Conservation (phyloP, 2,888 invertebrate species). For the Coenonympha glycerion region DNA sequence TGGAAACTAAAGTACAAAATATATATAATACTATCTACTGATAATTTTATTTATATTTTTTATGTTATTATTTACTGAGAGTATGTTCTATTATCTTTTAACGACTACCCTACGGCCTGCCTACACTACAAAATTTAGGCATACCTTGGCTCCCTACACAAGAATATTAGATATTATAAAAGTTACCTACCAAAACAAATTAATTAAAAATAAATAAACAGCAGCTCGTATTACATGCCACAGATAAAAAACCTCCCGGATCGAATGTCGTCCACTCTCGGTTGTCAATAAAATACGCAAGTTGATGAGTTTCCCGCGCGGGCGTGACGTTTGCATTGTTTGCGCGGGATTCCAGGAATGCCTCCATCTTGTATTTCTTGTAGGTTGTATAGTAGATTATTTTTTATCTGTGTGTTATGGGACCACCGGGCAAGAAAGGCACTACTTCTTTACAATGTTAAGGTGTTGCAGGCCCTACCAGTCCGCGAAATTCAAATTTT, state of each 20-base stretch:
- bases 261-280: constrained; percentile 4
- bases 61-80: too few species aligned
- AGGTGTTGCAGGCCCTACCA: too few species aligned
- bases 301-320: constrained; percentile 34
- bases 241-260: background rate
- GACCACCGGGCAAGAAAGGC: constrained; percentile 12
- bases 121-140: too few species aligned
- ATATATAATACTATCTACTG: too few species aligned
- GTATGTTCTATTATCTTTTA: too few species aligned
- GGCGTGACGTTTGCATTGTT: constrained; percentile 21
- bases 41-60: too few species aligned
- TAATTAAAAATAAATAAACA: constrained; percentile 1
- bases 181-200: too few species aligned
- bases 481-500: too few species aligned
- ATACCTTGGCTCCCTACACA: background rate
- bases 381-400: background rate
- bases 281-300: constrained; percentile 33
- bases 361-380: constrained; percentile 28
- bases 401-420: too few species aligned
- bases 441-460: constrained; percentile 3
- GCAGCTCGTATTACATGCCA: background rate
- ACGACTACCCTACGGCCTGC: too few species aligned
- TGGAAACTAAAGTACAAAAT: too few species aligned
- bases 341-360: constrained; percentile 35
- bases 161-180: constrained; percentile 3